Conservation (phyloP, 1,140 invertebrate species). For the Bombus superbus region DNA sequence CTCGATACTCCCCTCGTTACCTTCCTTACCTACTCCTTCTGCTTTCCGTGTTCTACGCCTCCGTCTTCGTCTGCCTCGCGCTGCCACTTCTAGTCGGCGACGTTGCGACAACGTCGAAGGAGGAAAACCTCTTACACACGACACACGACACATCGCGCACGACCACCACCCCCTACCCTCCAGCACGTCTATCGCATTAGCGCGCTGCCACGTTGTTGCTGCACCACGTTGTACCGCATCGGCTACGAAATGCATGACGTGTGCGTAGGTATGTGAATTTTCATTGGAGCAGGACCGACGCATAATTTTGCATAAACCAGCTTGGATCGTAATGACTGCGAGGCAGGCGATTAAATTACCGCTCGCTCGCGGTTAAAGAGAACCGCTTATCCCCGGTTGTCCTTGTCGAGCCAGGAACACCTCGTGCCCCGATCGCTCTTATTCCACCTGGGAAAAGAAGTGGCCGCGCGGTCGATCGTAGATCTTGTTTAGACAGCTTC, state of each 20-base stretch:
- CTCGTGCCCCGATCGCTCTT: neutral
- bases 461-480: slow-evolving; percentile 41
- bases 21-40: neutral
- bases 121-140: slow-evolving; percentile 65
- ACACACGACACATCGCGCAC: slow-evolving; percentile 55
- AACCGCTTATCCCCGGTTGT: slow-evolving; percentile 20
- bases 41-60: slow-evolving; percentile 16
- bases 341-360: slow-evolving; percentile 50
- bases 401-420: neutral
- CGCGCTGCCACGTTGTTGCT: slow-evolving; percentile 65
- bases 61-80: slow-evolving; percentile 27
- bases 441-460: slow-evolving; percentile 29
- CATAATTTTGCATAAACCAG: slow-evolving; percentile 56
- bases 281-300: slow-evolving; percentile 51
- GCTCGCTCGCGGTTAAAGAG: slow-evolving; percentile 7
- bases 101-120: slow-evolving; percentile 62
- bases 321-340: slow-evolving; percentile 48
- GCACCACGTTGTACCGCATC: slow-evolving; percentile 61
- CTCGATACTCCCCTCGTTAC: neutral
- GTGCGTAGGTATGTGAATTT: slow-evolving; percentile 56
- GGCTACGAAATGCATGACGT: slow-evolving; percentile 56
- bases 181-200: slow-evolving; percentile 68
- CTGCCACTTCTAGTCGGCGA: slow-evolving; percentile 66
- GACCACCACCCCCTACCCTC: slow-evolving; percentile 35
- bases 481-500: slow-evolving; percentile 73